Conservation (phyloP, 2,797 vertebrate genomes). For the Aldrovandia affinis region DNA sequence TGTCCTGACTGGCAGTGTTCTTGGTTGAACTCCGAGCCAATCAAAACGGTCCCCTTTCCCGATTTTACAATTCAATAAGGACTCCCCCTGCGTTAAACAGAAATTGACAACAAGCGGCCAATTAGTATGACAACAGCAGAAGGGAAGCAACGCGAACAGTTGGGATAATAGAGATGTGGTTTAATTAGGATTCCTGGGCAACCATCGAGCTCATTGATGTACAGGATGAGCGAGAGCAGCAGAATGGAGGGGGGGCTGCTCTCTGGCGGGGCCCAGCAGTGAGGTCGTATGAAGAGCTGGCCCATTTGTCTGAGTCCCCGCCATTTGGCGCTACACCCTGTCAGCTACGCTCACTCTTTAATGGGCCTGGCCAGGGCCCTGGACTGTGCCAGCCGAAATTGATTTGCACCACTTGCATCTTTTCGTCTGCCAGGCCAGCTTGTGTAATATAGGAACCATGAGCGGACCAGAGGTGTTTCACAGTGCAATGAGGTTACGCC, state of each 20-base stretch:
- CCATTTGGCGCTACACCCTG: neutral
- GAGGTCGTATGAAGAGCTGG: neutral
- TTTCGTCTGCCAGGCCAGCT: neutral
- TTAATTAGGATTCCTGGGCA: slow-evolving; percentile 14
- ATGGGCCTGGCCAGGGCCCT: neutral
- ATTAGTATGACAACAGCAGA: slow-evolving; percentile 13
- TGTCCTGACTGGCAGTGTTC: neutral
- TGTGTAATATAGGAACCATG: neutral
- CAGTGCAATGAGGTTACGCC: neutral
- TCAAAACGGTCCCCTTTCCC: slow-evolving; percentile 3
- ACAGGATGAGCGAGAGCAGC: neutral
- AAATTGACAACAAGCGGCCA: slow-evolving; percentile 11
- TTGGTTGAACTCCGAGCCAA: neutral
- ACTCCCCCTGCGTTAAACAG: slow-evolving; percentile 17
- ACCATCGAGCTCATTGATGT: neutral
- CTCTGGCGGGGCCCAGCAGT: neutral
- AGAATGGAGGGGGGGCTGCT: neutral
- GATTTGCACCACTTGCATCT: slow-evolving; percentile 9
- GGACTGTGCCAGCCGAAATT: neutral
- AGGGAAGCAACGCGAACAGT: neutral
- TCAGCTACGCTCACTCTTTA: neutral
- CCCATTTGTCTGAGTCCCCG: slow-evolving; percentile 2
- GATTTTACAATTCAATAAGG: neutral
- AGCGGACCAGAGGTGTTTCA: neutral
- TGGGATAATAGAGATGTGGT: neutral